Evolutionary conservation across 2,113 vertebrate species (phyloP).

Genomic region (Sylvia atricapilla): DNA sequence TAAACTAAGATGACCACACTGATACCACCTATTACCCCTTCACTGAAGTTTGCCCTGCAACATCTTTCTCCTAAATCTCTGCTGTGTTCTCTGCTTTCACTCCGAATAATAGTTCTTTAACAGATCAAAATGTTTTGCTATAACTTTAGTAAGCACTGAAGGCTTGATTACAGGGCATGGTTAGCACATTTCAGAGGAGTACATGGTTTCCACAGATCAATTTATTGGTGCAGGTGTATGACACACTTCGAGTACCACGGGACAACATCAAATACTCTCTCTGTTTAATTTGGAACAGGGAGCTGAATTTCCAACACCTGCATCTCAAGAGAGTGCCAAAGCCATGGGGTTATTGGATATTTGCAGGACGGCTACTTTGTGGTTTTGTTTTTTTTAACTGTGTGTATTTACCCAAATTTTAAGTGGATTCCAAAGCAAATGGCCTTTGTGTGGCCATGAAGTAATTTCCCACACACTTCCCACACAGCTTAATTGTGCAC

Average conservation of each 20-base stretch:
- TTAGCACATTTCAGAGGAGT: background rate
- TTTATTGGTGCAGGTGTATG: background rate
- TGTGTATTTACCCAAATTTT: background rate
- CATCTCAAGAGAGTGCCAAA: conserved; percentile 6
- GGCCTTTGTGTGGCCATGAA: background rate
- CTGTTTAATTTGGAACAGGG: conserved; percentile 6
- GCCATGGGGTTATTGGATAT: background rate
- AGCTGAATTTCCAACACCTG: background rate
- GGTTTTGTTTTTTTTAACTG: background rate
- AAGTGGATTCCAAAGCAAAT: background rate
- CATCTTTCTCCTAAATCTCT: background rate
- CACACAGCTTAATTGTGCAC: background rate
- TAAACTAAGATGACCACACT: background rate
- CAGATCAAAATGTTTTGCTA: background rate
- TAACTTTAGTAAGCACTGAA: background rate
- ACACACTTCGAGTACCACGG: background rate
- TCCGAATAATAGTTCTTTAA: background rate
- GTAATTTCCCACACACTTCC: background rate
- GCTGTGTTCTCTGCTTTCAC: background rate
- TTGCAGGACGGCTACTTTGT: background rate
- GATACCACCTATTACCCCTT: background rate
- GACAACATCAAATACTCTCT: conserved; percentile 2
- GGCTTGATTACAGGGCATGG: background rate
- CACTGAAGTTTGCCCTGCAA: background rate
- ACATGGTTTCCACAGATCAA: background rate